Evolutionary conservation across 1,140 invertebrate species (phyloP), one percentile per base, ranked within the genome.

Genomic region (Contarinia nasturtii): DNA sequence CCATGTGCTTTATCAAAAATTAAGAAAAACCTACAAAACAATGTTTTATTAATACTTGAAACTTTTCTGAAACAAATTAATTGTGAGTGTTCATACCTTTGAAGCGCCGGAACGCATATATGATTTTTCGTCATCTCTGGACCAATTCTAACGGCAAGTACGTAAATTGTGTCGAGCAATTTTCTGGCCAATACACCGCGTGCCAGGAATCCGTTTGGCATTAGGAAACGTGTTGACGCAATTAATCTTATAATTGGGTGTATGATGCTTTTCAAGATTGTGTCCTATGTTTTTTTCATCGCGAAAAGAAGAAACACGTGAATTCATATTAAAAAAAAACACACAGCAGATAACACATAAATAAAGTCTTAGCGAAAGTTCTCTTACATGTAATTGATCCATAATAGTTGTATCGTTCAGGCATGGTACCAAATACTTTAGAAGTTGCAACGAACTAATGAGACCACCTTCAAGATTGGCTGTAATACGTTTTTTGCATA

Each of bases 381-480:
- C n/a, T n/a, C 51, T 59, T 62, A 83, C 82, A 65, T 82, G 77
- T 49, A 94, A 67, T 46, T 85, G 73, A 54, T 91, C 83, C 83
- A 91, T 88, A 10, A 95, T 69, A 37, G 79, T 81, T 17, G 75
- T 71, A 64, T 93, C 88, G n/a, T 76, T 80, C 49, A 93, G 67
- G 57, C 79, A 86, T 0, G 86, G 80, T 54, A 89, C 70, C 12
- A 89, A 72, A 57, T 82, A 76, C 57, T 80, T 81, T 10, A 96
- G 60, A 38, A 95, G 64, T 41, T 85, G 77, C 41, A 93, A 62
- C 47, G 82, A 85, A 2, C 86, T 87, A 46, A 94, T 76, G 2
- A 94, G 70, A 2, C 88, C 89, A 22, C 86, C 86, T 71, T 95
- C 91, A 33, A 91, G 67, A 55, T 79, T 85, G 10, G 73, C 66